Base-by-base conservation (phyloP, 2,113 vertebrate species). In the Malurus alboscapulatus region DNA sequence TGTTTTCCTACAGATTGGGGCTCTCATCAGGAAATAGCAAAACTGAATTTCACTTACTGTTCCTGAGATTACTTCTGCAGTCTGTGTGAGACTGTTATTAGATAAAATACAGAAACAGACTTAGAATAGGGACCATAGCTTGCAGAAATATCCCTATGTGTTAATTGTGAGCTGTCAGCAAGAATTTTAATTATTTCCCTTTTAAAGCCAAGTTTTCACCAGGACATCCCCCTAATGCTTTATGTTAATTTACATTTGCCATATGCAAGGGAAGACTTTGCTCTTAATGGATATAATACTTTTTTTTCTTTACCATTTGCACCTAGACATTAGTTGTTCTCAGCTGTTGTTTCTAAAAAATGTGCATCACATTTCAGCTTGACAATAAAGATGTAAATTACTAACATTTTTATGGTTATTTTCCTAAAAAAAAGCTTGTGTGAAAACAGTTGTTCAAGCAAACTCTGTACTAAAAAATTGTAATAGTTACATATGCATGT, bases 271-370 rank as follows among this genome's bases (percentile, higher is more conserved):
- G 47, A 30, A 67, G 78, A 83, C 14, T 47, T 53, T 50, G 12
- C 7, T 57, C 50, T 40, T 73, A 48, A 40, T 58, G 18, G 9
- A 40, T 29, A 78, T 17, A 57, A 22, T 48, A 15, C 2, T 8
- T 73, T 42, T 44, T 44, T 30, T 66, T n/a, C 45, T 84, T 84
- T 54, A 4, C 32, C 42, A 54, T 54, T 68, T 25, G 5, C 7
- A 83, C 63, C n/a, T 87, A 66, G 29, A 29, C 81, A 75, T 53
- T 94, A 55, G 58, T 26, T 87, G 15, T 87, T 87, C 74, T 76
- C 58, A 69, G 54, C 63, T 91, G 58, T 75, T 89, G 25, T 83
- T 92, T 73, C 42, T 61, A 54, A 82, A 89, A 93, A 91, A 51
- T 19, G 18, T 47, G 15, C 27, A 47, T 91, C 84, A 68, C 50